phyloP scores from a whole-genome alignment of 1,140 invertebrate genomes.

The Pectinophora gossypiella region DNA sequence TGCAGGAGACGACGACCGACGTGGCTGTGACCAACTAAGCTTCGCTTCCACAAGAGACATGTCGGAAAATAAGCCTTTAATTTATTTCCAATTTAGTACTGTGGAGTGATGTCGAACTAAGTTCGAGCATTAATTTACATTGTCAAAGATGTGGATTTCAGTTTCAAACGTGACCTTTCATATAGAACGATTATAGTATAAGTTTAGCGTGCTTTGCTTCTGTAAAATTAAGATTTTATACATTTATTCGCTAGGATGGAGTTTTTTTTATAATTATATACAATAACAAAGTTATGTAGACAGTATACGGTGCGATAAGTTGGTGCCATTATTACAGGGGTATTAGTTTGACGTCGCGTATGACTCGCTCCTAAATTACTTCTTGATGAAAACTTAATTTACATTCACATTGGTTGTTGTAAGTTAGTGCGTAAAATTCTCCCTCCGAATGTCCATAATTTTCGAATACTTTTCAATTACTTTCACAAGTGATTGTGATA shows the following conservation, averaged over 20 bases:
- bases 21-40: conserved; percentile 52
- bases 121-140: conserved; percentile 50
- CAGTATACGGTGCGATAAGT: conserved; percentile 74
- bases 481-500: background rate
- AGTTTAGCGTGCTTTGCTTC: conserved; percentile 74
- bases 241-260: conserved; percentile 67
- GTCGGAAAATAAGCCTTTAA: conserved; percentile 61
- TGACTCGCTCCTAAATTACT: background rate
- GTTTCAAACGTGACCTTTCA: conserved; percentile 58
- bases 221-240: conserved; percentile 72
- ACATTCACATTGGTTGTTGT: too few relatives aligned
- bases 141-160: conserved; percentile 51
- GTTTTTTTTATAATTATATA: conserved; percentile 66
- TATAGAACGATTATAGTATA: conserved; percentile 68
- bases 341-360: conserved; percentile 53
- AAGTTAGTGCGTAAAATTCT: too few relatives aligned
- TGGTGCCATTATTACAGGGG: conserved; percentile 75
- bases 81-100: conserved; percentile 61
- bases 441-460: background rate
- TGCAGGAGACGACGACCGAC: conserved; percentile 52
- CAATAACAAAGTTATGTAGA: conserved; percentile 73
- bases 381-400: too few relatives aligned
- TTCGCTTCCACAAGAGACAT: conserved; percentile 28
- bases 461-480: background rate
- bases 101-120: conserved; percentile 61